Evolutionary conservation across 1,140 invertebrate genomes (phyloP).

Genomic region (Zaprionus vittiger): DNA sequence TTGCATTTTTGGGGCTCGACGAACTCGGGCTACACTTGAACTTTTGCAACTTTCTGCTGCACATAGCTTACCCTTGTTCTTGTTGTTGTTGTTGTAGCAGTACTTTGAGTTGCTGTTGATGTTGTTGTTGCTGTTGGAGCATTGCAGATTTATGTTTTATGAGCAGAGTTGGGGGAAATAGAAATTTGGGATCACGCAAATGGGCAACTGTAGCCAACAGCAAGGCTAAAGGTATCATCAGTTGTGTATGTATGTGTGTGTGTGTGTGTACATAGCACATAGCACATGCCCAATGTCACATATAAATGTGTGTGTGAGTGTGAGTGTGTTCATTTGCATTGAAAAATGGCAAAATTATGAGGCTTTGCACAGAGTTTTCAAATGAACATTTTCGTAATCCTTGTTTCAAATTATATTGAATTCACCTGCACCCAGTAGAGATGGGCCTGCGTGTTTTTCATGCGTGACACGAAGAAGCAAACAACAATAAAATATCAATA

Average conservation of each 20-base stretch:
- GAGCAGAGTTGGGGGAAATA: constrained; percentile 48
- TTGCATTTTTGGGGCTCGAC: constrained; percentile 36
- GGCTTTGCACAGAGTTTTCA: neutral
- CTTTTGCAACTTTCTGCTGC: constrained; percentile 38
- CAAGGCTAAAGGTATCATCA: constrained; percentile 8
- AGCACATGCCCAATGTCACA: constrained; percentile 3
- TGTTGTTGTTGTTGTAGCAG: constrained; percentile 18
- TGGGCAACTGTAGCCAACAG: neutral
- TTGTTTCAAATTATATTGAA: neutral
- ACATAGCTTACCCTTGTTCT: neutral
- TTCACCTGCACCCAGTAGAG: neutral
- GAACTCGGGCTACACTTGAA: constrained; percentile 27
- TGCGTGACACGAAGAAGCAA: neutral
- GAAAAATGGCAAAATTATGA: constrained; percentile 26
- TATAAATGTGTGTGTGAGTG: neutral
- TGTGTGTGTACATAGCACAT: neutral
- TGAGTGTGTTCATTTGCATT: constrained; percentile 6
- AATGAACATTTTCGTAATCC: constrained; percentile 3
- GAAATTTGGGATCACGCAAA: constrained; percentile 5
- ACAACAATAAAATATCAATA: neutral
- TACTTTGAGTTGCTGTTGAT: constrained; percentile 29
- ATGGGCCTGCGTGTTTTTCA: neutral
- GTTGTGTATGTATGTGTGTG: neutral
- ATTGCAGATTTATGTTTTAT: constrained; percentile 75
- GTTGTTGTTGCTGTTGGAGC: constrained; percentile 20